Evolutionary conservation across 2,797 vertebrate genomes (phyloP).

Genomic region (Gallinago nigripennis): DNA sequence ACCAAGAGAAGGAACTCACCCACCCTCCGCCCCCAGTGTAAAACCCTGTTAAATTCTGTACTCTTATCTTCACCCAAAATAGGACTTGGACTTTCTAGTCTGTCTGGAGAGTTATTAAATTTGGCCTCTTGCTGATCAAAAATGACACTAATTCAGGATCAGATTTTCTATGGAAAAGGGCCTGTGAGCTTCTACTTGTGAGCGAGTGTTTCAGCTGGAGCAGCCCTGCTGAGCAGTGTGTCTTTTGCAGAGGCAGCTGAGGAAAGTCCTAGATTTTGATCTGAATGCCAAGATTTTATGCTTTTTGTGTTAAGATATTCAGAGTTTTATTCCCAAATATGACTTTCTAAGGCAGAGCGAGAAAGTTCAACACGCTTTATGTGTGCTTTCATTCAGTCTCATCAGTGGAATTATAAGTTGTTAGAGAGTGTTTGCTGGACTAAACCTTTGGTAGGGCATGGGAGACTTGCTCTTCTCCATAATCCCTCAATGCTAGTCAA

Average conservation of each 20-base stretch:
- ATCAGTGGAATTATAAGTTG: neutral
- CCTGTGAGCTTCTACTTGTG: neutral
- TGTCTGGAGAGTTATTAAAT: neutral
- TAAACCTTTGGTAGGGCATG: neutral
- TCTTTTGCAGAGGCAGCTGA: neutral
- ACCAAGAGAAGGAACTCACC: neutral
- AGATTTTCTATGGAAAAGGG: neutral
- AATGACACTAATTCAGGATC: neutral
- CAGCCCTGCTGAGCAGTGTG: fast-evolving
- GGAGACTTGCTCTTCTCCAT: neutral
- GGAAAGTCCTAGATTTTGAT: neutral
- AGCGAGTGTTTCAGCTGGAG: neutral
- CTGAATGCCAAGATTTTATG: neutral
- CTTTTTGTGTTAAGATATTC: neutral
- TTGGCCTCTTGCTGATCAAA: neutral
- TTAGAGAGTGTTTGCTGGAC: neutral
- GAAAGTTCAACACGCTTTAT: fast-evolving
- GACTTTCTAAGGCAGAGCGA: neutral
- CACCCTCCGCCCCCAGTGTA: fast-evolving
- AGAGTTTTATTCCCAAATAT: too few relatives aligned
- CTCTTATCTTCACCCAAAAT: neutral
- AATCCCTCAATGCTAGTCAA: neutral
- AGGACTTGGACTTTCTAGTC: neutral
- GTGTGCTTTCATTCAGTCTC: neutral
- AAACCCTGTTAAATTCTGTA: neutral